phyloP scores from a whole-genome alignment of 2,797 vertebrate species.

The Falco rusticolus region DNA sequence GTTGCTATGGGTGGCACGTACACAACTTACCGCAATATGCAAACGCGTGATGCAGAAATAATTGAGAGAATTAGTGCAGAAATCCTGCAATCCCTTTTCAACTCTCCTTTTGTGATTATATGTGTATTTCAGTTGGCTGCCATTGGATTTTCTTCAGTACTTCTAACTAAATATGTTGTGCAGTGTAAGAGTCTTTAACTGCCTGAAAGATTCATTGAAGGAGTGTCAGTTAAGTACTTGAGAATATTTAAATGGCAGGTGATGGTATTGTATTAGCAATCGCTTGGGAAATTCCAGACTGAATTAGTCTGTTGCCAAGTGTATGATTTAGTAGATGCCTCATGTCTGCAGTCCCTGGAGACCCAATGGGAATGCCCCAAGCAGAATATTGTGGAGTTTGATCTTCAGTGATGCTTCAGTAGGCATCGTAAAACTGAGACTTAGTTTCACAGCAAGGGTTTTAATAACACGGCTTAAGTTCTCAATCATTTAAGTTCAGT shows the following conservation, averaged over 20 bases:
- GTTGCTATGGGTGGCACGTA: fast-evolving
- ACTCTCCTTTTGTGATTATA: neutral
- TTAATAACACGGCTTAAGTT: neutral
- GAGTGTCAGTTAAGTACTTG: neutral
- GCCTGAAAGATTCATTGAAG: neutral
- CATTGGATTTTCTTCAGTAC: neutral
- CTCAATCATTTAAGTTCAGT: neutral
- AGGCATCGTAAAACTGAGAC: neutral
- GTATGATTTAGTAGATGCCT: neutral
- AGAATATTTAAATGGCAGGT: neutral
- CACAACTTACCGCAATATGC: neutral
- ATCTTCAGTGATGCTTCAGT: neutral
- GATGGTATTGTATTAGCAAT: neutral
- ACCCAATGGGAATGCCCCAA: neutral
- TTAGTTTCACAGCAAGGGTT: neutral
- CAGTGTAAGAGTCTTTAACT: neutral
- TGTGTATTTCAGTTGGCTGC: neutral
- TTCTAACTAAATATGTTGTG: neutral
- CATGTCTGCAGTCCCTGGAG: neutral
- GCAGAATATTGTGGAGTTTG: neutral
- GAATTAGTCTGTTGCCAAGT: neutral
- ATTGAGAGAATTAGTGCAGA: conserved; percentile 24
- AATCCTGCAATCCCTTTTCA: neutral
- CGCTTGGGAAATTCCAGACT: neutral
- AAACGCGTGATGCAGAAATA: neutral